Evolutionary conservation across 2,888 invertebrate species (phyloP).

Genomic region (Hofmannophila pseudospretella): DNA sequence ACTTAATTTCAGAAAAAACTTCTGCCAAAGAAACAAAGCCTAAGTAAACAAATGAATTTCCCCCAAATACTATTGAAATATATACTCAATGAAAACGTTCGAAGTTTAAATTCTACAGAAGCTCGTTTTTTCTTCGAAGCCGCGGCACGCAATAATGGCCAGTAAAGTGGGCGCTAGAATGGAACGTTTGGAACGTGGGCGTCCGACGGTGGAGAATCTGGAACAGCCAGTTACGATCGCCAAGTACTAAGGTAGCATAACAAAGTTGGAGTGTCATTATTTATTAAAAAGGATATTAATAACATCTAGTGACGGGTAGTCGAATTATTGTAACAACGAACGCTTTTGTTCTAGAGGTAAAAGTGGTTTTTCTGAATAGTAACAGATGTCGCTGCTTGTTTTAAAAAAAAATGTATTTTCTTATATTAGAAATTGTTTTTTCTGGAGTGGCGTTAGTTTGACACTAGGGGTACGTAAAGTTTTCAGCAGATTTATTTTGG

Average conservation of each 20-base stretch:
- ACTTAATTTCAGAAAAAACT: too few relatives aligned
- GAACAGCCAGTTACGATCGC: constrained; percentile 76
- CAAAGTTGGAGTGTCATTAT: constrained; percentile 1
- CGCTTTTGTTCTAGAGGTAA: neutral
- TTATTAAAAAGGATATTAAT: neutral
- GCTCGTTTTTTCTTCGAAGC: constrained; percentile 1
- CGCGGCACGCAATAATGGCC: constrained; percentile 10
- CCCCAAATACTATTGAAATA: too few relatives aligned
- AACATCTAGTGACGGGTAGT: constrained; percentile 30
- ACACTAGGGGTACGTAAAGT: too few relatives aligned
- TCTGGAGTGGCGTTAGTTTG: too few relatives aligned
- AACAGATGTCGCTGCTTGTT: constrained; percentile 6
- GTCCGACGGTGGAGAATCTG: constrained; percentile 70
- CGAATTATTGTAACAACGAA: constrained; percentile 8
- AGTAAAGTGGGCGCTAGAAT: constrained; percentile 27
- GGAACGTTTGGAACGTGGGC: constrained; percentile 71
- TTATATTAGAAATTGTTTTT: too few relatives aligned
- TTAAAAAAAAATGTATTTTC: too few relatives aligned
- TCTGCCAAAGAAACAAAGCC: too few relatives aligned
- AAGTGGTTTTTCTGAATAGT: constrained; percentile 1
- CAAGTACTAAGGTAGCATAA: constrained; percentile 62
- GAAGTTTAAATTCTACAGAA: neutral
- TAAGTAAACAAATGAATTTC: too few relatives aligned
- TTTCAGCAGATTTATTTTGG: too few relatives aligned
- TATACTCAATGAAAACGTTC: neutral